These are phyloP conservation scores for Brachypterus glaber DNA, from an alignment of 2,888 invertebrate genomes.

Conservation along the genomic window DNA sequence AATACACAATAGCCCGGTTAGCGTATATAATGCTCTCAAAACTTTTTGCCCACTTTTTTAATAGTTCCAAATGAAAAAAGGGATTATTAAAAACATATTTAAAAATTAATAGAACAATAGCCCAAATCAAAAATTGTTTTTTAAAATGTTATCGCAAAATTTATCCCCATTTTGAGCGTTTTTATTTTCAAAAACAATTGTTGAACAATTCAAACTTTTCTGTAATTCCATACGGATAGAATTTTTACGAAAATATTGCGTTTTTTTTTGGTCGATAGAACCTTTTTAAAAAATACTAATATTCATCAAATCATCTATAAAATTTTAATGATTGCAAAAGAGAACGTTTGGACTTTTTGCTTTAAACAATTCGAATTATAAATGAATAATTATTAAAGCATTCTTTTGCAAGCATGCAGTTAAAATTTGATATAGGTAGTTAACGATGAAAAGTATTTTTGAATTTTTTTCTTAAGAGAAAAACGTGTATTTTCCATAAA, in stretches of 20 bases:
- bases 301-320: too few relatives aligned
- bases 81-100: slow-evolving; percentile 25
- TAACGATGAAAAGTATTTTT: slow-evolving; percentile 6
- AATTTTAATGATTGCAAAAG: too few relatives aligned
- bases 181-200: slow-evolving; percentile 23
- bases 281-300: background rate
- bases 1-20: slow-evolving; percentile 42
- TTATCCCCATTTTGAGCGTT: slow-evolving; percentile 5
- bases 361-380: too few relatives aligned
- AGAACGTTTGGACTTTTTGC: too few relatives aligned
- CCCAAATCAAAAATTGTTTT: slow-evolving; percentile 34
- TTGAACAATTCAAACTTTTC: slow-evolving; percentile 32
- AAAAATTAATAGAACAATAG: slow-evolving; percentile 37
- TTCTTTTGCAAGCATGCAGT: too few relatives aligned
- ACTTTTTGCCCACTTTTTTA: slow-evolving; percentile 36
- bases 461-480: too few relatives aligned
- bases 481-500: too few relatives aligned
- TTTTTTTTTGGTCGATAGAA: background rate
- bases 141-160: slow-evolving; percentile 15
- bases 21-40: slow-evolving; percentile 42
- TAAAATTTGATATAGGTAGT: too few relatives aligned
- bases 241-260: background rate
- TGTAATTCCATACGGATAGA: slow-evolving; percentile 24
- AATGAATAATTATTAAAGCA: too few relatives aligned
- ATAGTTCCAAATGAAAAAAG: slow-evolving; percentile 13